phyloP scores from a whole-genome alignment of 2,888 invertebrate genomes.

The Toxonevra muliebris region DNA sequence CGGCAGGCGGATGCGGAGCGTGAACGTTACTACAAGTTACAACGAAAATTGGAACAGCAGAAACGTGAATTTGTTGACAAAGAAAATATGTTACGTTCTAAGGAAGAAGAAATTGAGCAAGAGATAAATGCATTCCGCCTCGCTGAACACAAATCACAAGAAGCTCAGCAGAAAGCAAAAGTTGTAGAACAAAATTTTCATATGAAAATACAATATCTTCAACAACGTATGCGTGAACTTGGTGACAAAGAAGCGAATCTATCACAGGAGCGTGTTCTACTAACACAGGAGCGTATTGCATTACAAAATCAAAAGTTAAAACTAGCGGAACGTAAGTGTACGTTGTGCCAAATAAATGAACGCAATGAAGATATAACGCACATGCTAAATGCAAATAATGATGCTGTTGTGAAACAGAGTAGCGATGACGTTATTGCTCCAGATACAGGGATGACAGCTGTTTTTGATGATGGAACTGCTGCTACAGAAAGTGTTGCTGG shows the following conservation, averaged over 20 bases:
- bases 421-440: neutral
- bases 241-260: constrained; percentile 60
- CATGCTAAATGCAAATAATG: constrained; percentile 38
- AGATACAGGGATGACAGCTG: neutral
- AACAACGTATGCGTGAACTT: constrained; percentile 55
- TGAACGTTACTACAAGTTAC: constrained; percentile 57
- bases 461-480: neutral
- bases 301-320: constrained; percentile 55
- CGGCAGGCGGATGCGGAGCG: constrained; percentile 61
- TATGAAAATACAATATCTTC: constrained; percentile 56
- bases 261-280: constrained; percentile 58
- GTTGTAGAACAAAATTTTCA: constrained; percentile 56
- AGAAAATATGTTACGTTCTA: constrained; percentile 53
- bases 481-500: neutral
- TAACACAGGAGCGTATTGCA: constrained; percentile 61
- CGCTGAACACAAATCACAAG: constrained; percentile 54
- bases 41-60: constrained; percentile 59
- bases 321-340: constrained; percentile 55
- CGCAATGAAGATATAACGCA: constrained; percentile 52
- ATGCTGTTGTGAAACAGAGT: neutral
- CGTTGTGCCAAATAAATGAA: constrained; percentile 61
- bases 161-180: constrained; percentile 51
- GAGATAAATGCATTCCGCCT: constrained; percentile 52
- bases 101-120: constrained; percentile 60
- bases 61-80: constrained; percentile 58